Conservation (phyloP, 2,797 vertebrate species). For the Diplodus puntazzo region DNA sequence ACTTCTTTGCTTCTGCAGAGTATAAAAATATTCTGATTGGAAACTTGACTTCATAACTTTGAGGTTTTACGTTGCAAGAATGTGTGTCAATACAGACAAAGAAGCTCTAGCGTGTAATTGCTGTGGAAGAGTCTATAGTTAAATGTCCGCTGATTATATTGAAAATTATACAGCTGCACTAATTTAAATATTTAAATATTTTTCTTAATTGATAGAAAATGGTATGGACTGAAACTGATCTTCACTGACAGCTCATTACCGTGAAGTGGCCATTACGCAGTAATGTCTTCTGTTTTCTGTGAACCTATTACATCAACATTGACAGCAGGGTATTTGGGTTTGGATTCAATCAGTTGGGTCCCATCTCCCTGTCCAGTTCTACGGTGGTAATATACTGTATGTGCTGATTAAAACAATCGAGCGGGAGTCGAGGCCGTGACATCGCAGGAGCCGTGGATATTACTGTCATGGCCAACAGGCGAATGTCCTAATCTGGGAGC, state of each 20-base stretch:
- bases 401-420: conserved; percentile 17
- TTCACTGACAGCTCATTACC: neutral
- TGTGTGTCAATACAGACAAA: neutral
- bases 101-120: conserved; percentile 2
- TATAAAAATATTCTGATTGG: neutral
- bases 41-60: neutral
- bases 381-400: neutral
- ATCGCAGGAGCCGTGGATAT: conserved; percentile 36
- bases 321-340: neutral
- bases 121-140: neutral
- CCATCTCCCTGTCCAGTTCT: neutral
- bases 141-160: neutral
- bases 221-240: neutral
- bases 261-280: neutral
- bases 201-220: neutral
- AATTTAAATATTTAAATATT: conserved; percentile 1
- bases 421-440: conserved; percentile 20
- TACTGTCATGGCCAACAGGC: conserved; percentile 40
- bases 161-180: conserved; percentile 11
- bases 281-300: neutral
- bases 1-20: neutral
- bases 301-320: neutral
- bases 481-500: conserved; percentile 48
- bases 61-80: neutral
- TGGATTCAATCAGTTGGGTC: conserved; percentile 7